phyloP scores from a whole-genome alignment of 64 coral and sea anemone species.

The Stylophora pistillata region DNA sequence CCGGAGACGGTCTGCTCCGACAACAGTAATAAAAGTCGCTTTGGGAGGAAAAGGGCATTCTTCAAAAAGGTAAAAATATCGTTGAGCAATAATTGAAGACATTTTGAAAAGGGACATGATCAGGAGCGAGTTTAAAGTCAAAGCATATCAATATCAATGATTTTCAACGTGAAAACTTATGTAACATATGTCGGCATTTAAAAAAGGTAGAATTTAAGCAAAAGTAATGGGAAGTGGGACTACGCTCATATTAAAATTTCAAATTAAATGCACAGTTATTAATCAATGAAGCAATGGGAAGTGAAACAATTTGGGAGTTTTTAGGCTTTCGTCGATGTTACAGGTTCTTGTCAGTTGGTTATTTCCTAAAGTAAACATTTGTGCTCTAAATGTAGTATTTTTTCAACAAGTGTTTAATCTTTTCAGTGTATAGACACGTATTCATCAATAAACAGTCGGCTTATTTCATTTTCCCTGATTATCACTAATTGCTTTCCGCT shows the following conservation, averaged over 20 bases:
- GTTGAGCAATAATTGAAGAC: neutral
- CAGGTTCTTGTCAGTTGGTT: neutral
- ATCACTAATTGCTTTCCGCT: neutral
- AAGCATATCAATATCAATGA: neutral
- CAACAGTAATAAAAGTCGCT: slow-evolving; percentile 75
- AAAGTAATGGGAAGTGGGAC: too few species aligned
- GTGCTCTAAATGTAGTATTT: neutral
- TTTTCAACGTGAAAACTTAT: neutral
- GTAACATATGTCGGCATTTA: neutral
- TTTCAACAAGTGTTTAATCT: neutral
- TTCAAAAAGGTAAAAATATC: slow-evolving; percentile 46
- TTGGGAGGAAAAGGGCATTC: slow-evolving; percentile 67
- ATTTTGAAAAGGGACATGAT: neutral
- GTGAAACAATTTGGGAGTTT: too few species aligned
- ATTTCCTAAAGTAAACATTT: neutral
- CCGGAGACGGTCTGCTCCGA: slow-evolving; percentile 76
- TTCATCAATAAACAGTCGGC: too few species aligned
- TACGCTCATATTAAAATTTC: neutral
- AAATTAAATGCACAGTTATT: neutral
- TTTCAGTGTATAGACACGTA: too few species aligned
- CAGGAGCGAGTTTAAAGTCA: neutral
- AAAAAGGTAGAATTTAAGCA: neutral
- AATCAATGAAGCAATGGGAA: neutral
- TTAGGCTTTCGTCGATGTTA: too few species aligned
- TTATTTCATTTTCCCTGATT: too few species aligned